A percentile compares a stretch with the other conserved stretches of the same genome.
phyloP scores from a whole-genome alignment of 2,113 vertebrate species.

The Hippocampus barbouri region DNA sequence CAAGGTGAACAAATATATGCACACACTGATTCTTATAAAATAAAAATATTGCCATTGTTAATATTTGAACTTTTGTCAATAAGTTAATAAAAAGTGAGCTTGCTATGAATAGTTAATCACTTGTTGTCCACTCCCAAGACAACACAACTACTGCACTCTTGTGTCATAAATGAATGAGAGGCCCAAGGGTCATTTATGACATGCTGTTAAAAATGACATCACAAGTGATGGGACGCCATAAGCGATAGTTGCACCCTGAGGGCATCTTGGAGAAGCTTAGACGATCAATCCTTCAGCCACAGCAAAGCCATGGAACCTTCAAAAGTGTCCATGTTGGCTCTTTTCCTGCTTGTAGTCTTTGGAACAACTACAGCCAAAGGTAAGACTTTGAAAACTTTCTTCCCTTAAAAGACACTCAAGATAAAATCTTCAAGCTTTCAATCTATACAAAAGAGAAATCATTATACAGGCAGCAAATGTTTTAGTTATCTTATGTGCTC shows the following conservation, averaged over 20 bases:
- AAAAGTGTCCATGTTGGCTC: neutral
- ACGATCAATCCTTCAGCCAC: neutral
- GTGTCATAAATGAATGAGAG: neutral
- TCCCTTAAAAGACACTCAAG: neutral
- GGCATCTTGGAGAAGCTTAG: neutral
- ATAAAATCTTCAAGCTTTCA: neutral
- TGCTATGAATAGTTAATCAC: neutral
- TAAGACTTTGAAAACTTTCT: slow-evolving; percentile 12
- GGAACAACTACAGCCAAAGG: slow-evolving; percentile 40
- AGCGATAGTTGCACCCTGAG: neutral
- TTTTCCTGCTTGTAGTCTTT: slow-evolving; percentile 35
- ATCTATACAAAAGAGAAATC: neutral
- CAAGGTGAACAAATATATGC: neutral
- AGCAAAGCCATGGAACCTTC: slow-evolving; percentile 32
- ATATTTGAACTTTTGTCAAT: slow-evolving; percentile 6
- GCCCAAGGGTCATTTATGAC: slow-evolving; percentile 21
- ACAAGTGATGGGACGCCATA: neutral
- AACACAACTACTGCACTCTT: neutral
- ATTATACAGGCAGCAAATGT: neutral
- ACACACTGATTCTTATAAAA: neutral
- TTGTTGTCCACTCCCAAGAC: fast-evolving
- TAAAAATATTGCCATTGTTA: neutral
- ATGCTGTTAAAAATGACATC: slow-evolving; percentile 20
- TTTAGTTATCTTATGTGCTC: neutral
- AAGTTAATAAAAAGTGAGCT: neutral